Base-by-base conservation (phyloP, 1,140 invertebrate species). In the Saxidomus purpurata region DNA sequence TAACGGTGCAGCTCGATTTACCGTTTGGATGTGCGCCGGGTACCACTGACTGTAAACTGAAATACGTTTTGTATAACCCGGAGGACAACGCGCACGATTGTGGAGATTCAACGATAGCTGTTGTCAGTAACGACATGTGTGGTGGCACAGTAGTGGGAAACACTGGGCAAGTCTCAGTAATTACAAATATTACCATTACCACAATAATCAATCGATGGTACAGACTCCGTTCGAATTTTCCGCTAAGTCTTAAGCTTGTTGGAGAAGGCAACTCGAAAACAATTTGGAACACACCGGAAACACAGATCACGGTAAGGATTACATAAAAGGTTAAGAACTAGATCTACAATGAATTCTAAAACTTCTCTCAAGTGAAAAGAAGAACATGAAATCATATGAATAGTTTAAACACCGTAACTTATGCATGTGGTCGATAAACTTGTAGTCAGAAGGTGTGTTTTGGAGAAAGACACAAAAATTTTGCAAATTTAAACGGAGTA, bases 1-100 rank as follows among this genome's bases (percentile, higher is more conserved):
- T 86, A 22, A 49, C 83, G n/a, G 47, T 86, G 3, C 22, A 28
- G 4, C 36, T 74, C 19, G 55, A 86, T 43, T 13, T 86, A 17
- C 83, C 83, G 17, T 86, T 86, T 61, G 83, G 83, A 17, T 86
- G 83, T 76, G 17, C 63, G 22, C 15, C 59, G 8, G 22, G 28
- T 31, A 9, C n/a, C n/a, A n/a, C n/a, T n/a, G n/a, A 76, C 1
- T 86, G 83, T 25, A 13, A 1, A 8, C 49, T 86, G 0, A 22
- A 40, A n/a, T 76, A 49, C 47, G 15, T 76, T 22, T 38, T 86
- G 19, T 55, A 76, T 34, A 69, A 86, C 34, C n/a, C n/a, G n/a
- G 67, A 67, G n/a, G 2, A 55, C n/a, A 69, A 74, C 34, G 15
- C 1, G 0, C 38, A 86, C 69, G 31, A 76, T 25, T 74, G 83